Evolutionary conservation across 2,113 vertebrate species (phyloP), one percentile per base, ranked within the genome.

Genomic region (Silurus asotus): DNA sequence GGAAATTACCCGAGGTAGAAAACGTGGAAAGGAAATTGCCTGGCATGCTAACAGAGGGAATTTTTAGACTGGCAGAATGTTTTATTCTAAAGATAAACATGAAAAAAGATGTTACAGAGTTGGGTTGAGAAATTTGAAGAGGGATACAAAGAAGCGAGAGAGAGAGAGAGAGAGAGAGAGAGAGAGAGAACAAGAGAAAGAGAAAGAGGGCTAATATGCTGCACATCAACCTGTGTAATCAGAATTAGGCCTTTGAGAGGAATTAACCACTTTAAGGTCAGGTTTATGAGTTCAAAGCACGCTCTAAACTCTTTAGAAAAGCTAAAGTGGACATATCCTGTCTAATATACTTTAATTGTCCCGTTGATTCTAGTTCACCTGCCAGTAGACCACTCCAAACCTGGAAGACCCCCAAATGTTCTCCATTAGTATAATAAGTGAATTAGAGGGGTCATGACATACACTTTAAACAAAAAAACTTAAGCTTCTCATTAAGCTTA

Each of bases 51-150:
- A 92, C 91, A 10, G 90, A 89, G 92, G 94, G 92, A 95, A 94
- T 89, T 92, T 90, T 92, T 94, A 93, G 92, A 94, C 91, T 56
- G 86, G 93, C 92, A 83, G 37, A 61, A 92, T 94, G 93, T 93
- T 90, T 92, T 92, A 92, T 92, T 92, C 89, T 89, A 92, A 87
- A 79, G 92, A 92, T 85, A 94, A 92, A 87, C 92, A 84, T 87
- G 93, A 90, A 91, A 92, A 87, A 92, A 92, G 91, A 82, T 89
- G 95, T 93, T 89, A 92, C 81, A 94, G 94, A 96, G 56, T 92
- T 87, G 83, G 93, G 93, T 95, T 96, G 88, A 51, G 48, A 64
- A 75, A 75, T 53, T 62, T 64, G 49, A 15, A 59, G 45, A 51
- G 2, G 49, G 25, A 45, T 1, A 20, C 8, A 61, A 17, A 65